A percentile compares a stretch with the other conserved stretches of the same genome.
Conservation (phyloP, 1,140 invertebrate genomes). For the Hyphantria cunea region DNA sequence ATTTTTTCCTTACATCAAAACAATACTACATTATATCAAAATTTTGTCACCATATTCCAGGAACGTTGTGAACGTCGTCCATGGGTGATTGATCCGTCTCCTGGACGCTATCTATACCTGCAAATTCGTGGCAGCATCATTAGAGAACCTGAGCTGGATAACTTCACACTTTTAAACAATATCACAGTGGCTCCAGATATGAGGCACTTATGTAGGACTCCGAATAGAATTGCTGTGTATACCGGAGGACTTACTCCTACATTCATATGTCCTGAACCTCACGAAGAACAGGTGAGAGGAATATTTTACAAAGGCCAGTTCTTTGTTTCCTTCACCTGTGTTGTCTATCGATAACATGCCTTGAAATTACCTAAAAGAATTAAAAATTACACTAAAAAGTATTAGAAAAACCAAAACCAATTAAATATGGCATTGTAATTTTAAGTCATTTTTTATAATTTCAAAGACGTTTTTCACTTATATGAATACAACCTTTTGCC, state of each 20-base stretch:
- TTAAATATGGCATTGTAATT: no score
- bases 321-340: no score
- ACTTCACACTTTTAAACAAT: conserved; percentile 75
- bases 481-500: no score
- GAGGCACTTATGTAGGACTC: conserved; percentile 84
- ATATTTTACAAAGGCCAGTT: no score
- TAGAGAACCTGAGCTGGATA: conserved; percentile 78
- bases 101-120: conserved; percentile 86
- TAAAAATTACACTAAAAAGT: no score
- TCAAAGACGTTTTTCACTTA: no score
- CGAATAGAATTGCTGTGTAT: conserved; percentile 88
- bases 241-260: conserved; percentile 84
- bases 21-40: no score
- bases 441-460: no score
- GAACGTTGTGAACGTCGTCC: conserved; percentile 89
- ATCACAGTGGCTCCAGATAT: conserved; percentile 78
- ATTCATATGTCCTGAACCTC: conserved; percentile 87
- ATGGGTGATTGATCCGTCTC: conserved; percentile 90
- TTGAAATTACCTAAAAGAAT: no score
- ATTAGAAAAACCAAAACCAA: no score
- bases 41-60: conserved; percentile 72
- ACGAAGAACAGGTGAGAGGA: conserved; percentile 77
- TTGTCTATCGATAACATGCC: no score
- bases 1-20: no score
- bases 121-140: conserved; percentile 86